Evolutionary conservation across 2,888 invertebrate genomes (phyloP).

Genomic region (Perizoma flavofasciatum): DNA sequence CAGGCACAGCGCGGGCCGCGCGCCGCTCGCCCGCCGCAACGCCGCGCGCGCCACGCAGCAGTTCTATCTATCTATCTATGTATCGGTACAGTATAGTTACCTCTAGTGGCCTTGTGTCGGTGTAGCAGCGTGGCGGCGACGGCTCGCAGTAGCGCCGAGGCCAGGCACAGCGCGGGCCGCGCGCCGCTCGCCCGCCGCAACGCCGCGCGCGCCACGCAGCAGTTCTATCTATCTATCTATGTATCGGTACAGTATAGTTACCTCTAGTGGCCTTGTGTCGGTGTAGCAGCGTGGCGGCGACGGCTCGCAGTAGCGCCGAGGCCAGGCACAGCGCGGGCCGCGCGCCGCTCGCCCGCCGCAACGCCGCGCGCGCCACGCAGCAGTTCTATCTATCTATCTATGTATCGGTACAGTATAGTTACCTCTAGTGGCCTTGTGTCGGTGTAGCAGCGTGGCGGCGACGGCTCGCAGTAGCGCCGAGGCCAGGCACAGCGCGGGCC

Average conservation of each 20-base stretch:
- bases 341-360: slow-evolving; percentile 88
- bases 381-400: slow-evolving; percentile 85
- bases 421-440: slow-evolving; percentile 85
- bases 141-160: slow-evolving; percentile 73
- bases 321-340: slow-evolving; percentile 73
- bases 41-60: slow-evolving; percentile 93
- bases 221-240: slow-evolving; percentile 81
- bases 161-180: slow-evolving; percentile 72
- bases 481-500: slow-evolving; percentile 70
- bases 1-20: slow-evolving; percentile 72
- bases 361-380: slow-evolving; percentile 91
- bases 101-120: slow-evolving; percentile 86
- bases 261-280: slow-evolving; percentile 86
- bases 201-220: slow-evolving; percentile 92
- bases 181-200: slow-evolving; percentile 88
- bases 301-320: slow-evolving; percentile 73
- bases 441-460: slow-evolving; percentile 92
- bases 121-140: slow-evolving; percentile 92
- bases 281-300: slow-evolving; percentile 92
- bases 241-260: background rate
- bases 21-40: slow-evolving; percentile 88
- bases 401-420: background rate
- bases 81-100: background rate
- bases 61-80: slow-evolving; percentile 75
- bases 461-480: slow-evolving; percentile 80